Percentiles rank a stretch among this genome's conserved stretches.
phyloP scores from a whole-genome alignment of 1,140 invertebrate genomes.

The Xylocopa sonorina region DNA sequence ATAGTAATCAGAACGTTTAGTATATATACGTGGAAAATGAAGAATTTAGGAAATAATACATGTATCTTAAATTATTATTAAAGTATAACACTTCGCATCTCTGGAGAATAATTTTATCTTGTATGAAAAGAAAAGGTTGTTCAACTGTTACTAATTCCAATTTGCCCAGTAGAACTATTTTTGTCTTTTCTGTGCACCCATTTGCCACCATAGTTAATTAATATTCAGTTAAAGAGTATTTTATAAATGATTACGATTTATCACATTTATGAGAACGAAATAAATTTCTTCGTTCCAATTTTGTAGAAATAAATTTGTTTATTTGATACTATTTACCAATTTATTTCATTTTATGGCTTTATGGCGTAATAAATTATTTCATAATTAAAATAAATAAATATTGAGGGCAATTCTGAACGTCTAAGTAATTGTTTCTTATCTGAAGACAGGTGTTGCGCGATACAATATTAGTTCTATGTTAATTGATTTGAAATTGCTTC shows the following conservation, averaged over 20 bases:
- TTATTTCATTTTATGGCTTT: neutral
- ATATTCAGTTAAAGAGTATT: neutral
- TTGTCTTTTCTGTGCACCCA: neutral
- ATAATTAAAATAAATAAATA: too few relatives aligned
- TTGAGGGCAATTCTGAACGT: neutral
- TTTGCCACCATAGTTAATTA: neutral
- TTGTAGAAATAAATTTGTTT: neutral
- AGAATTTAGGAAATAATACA: too few relatives aligned
- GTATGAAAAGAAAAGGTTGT: neutral
- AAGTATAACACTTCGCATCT: too few relatives aligned
- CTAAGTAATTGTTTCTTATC: neutral
- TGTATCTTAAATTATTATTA: too few relatives aligned
- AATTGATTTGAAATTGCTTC: neutral
- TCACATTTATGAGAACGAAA: neutral
- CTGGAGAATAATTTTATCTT: too few relatives aligned
- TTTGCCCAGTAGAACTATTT: neutral
- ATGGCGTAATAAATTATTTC: neutral
- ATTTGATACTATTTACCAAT: neutral
- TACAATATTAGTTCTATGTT: neutral
- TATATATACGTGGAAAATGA: too few relatives aligned
- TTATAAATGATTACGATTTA: neutral
- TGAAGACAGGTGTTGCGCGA: neutral
- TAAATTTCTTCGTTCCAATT: neutral
- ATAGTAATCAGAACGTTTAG: neutral
- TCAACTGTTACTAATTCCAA: neutral